Evolutionary conservation across 2,113 vertebrate species (phyloP).

Genomic region (Tachycineta bicolor): DNA sequence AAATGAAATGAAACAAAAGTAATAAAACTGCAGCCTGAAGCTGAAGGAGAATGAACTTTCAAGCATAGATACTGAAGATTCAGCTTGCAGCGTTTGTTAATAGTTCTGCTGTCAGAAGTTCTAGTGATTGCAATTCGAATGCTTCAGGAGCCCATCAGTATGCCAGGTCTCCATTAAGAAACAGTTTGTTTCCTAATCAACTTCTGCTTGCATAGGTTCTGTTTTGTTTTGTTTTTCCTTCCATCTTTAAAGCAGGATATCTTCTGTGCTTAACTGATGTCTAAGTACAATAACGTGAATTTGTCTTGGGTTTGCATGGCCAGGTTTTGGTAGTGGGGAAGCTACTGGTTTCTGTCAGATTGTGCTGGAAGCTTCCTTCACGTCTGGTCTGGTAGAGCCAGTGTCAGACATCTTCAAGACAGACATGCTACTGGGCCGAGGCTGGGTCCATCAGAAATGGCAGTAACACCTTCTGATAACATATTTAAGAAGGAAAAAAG

Average conservation of each 20-base stretch:
- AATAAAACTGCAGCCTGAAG: not conserved
- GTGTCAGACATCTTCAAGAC: rapidly evolving
- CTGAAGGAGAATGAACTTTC: not conserved
- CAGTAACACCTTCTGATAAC: not conserved
- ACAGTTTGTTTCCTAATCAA: not conserved
- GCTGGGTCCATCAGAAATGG: not conserved
- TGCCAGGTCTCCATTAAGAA: not conserved
- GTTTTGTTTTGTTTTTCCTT: not conserved
- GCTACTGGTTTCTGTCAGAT: not conserved
- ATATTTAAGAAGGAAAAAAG: not conserved
- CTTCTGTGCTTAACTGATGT: not conserved
- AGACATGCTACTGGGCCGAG: not conserved
- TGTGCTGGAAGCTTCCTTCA: not conserved
- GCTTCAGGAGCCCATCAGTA: not conserved
- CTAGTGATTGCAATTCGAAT: not conserved
- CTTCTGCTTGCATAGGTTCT: not conserved
- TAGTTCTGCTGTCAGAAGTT: not conserved
- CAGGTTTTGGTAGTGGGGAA: not conserved
- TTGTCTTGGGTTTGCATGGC: not conserved
- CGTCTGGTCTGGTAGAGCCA: not conserved
- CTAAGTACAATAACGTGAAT: not conserved
- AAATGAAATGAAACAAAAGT: not conserved
- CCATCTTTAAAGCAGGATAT: not conserved
- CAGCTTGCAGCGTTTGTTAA: not conserved
- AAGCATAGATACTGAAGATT: not conserved